Conservation (phyloP, 2,113 vertebrate species). For the Oxyura jamaicensis region DNA sequence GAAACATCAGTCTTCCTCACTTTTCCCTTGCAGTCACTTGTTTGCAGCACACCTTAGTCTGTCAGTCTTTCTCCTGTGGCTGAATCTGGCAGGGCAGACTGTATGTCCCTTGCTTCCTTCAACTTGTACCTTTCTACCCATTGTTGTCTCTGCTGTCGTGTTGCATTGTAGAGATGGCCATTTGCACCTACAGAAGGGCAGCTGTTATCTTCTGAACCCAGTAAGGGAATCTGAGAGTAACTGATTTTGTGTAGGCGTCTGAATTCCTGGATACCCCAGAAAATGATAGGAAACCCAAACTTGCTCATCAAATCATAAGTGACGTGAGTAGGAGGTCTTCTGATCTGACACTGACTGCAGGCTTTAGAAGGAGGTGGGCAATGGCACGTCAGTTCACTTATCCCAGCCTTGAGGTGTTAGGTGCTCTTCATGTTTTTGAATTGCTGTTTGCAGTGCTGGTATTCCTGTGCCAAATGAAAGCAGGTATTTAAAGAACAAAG, state of each 20-base stretch:
- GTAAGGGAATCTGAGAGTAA: not conserved
- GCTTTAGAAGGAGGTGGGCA: not conserved
- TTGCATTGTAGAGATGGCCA: not conserved
- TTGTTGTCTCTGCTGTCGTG: rapidly evolving
- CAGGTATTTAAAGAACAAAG: not conserved
- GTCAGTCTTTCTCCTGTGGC: not conserved
- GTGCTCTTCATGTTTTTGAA: not conserved
- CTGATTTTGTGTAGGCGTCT: not conserved
- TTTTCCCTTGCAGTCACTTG: not conserved
- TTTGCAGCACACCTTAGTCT: not conserved
- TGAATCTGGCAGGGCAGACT: not conserved
- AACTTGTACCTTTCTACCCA: not conserved
- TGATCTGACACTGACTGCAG: not conserved
- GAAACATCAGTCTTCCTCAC: not conserved
- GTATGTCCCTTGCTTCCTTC: not conserved
- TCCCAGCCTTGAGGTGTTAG: not conserved
- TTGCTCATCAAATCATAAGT: not conserved
- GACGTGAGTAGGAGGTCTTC: not conserved
- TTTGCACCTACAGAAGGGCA: not conserved
- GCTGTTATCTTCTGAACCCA: not conserved
- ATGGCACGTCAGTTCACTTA: not conserved
- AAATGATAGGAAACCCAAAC: not conserved
- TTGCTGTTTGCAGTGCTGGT: not conserved
- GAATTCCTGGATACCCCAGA: not conserved
- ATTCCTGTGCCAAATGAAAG: not conserved